Base-by-base conservation (phyloP, 2,113 vertebrate genomes). In the Numenius arquata region DNA sequence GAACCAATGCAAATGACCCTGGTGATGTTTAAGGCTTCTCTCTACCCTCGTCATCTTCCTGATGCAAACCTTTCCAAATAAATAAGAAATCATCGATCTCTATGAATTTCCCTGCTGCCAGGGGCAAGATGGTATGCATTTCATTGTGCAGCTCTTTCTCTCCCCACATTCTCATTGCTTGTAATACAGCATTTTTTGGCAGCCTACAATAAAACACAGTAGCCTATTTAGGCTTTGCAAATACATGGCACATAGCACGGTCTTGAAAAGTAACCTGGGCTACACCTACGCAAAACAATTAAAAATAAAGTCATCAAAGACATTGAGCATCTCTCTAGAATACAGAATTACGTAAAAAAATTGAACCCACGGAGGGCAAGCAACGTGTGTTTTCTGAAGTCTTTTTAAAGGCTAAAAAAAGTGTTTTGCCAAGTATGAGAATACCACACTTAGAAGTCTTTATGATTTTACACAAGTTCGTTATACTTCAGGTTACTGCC, bases 21-120 rank as follows among this genome's bases (percentile, higher is more conserved):
- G 79, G 79, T 93, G 88, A 95, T 96, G 83, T 93, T 89, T 94
- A 94, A 95, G 81, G 43, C 73, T 91, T 61, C 58, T 71, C 74
- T 91, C 85, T 68, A 88, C 29, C 73, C 72, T 84, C 79, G 83
- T 90, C 78, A 81, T 85, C 77, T 85, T 94, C 92, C 80, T 59
- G 36, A 79, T 92, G 85, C 88, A 96, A 97, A 79, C 36, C 30
- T 72, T 61, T 95, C 88, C 95, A 97, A 93, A 93, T 52, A 90
- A 85, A 62, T 92, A 92, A 92, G 84, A 97, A 98, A 95, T 87
- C 88, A 95, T 96, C 97, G 95, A 94, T 97, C 96, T 96, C 85
- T 45, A 63, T 47, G 93, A 96, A 95, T 91, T 75, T 77, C 75
- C 74, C 53, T 89, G 85, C 96, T 96, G 95, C 74, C 91, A 96